Evolutionary conservation across 2,888 invertebrate genomes (phyloP).

Genomic region (Dolichopus griseipennis): DNA sequence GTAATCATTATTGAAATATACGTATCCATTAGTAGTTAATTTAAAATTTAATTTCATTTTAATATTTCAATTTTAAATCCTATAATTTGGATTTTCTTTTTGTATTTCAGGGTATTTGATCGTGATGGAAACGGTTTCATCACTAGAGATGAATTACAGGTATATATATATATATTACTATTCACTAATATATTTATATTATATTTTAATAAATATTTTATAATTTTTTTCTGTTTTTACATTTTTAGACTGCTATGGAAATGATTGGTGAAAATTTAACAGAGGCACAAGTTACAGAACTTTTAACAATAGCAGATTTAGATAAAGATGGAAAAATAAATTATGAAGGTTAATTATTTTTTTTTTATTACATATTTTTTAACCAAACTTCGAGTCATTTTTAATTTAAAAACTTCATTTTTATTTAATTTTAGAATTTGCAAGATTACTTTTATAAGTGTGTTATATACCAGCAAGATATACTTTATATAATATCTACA

Average conservation of each 20-base stretch:
- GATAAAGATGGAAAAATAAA: slow-evolving; percentile 74
- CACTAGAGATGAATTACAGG: slow-evolving; percentile 64
- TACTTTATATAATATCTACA: too few species aligned
- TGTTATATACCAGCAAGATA: too few species aligned
- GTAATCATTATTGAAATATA: too few species aligned
- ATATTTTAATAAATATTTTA: neutral
- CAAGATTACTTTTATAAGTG: slow-evolving; percentile 25
- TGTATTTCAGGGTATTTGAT: slow-evolving; percentile 62
- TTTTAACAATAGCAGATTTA: slow-evolving; percentile 64
- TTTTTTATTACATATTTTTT: neutral
- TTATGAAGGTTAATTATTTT: slow-evolving; percentile 57
- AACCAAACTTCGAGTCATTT: too few species aligned
- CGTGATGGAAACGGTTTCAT: slow-evolving; percentile 85
- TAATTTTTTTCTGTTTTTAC: neutral
- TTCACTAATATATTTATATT: too few species aligned
- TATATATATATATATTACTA: neutral
- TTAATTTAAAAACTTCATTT: neutral
- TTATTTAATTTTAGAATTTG: slow-evolving; percentile 24
- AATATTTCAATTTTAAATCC: too few species aligned
- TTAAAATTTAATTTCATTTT: too few species aligned
- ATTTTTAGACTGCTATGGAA: slow-evolving; percentile 59
- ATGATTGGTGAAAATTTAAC: slow-evolving; percentile 72
- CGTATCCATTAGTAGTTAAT: too few species aligned
- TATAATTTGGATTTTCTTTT: too few species aligned
- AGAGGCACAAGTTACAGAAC: slow-evolving; percentile 64